phyloP scores from a whole-genome alignment of 2,888 invertebrate genomes.

The Pollenia angustigena region DNA sequence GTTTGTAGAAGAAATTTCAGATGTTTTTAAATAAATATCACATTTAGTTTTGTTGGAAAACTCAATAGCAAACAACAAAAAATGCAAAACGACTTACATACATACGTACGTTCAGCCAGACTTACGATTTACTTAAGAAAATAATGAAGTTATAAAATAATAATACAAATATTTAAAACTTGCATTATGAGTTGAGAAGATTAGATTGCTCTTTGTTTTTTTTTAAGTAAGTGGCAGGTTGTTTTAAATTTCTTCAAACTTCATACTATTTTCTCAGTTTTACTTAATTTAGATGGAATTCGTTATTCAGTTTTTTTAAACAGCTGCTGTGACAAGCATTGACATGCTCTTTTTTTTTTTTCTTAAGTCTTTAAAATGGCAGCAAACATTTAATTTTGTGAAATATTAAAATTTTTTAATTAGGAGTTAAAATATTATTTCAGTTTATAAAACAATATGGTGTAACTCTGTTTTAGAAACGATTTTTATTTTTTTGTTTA shows the following conservation, averaged over 20 bases:
- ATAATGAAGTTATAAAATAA: no score
- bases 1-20: neutral
- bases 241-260: no score
- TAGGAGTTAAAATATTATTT: neutral
- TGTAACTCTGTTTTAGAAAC: neutral
- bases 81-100: neutral
- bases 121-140: no score
- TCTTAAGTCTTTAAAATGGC: conserved; percentile 2
- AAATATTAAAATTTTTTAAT: neutral
- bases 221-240: no score
- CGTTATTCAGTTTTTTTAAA: neutral
- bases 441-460: conserved; percentile 39
- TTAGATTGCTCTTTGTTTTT: no score
- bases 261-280: neutral
- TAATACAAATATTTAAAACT: no score
- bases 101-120: no score
- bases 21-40: conserved; percentile 4
- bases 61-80: neutral
- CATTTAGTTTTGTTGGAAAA: conserved; percentile 1
- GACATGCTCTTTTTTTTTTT: neutral
- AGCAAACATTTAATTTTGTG: neutral
- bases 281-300: neutral
- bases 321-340: conserved; percentile 49
- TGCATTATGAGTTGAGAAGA: no score
- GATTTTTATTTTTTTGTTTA: neutral